Base-by-base conservation (phyloP, 2,113 vertebrate species). In the Alligator mississippiensis region DNA sequence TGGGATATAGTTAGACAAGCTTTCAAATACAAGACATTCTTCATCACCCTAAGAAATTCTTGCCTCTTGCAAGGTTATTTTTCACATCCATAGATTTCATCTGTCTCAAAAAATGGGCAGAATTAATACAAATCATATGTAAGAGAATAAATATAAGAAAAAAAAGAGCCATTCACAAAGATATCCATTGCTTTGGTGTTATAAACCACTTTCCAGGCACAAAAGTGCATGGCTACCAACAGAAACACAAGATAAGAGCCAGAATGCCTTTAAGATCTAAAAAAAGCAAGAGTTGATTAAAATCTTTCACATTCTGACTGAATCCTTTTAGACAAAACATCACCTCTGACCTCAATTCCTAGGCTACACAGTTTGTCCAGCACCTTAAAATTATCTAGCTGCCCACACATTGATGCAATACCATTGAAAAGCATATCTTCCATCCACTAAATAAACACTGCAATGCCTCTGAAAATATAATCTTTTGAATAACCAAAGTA, bases 61-160 rank as follows among this genome's bases (percentile, higher is more conserved):
- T 72, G 68, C 47, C 47, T 47, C 47, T 47, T 47, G 47, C 47
- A 47, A 47, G 30, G 3, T 12, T 10, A 22, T 74, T 78, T 15
- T 9, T 1, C 0, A 18, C 27, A 10, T 38, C 6, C 19, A 30
- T 0, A 1, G 72, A 58, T 54, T 21, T 6, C 60, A 66, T 0
- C 4, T 59, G 82, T 81, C 16, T 14, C 27, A 28, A 85, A 27
- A 70, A 38, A 85, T 85, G 78, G 19, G 57, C 16, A 80, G 72
- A 82, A 27, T 38, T 82, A 75, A 13, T 83, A 58, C 4, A 62
- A 12, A 19, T 76, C 30, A 75, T 87, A 68, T 30, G 55, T 0
- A 10, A n/a, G 30, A 30, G 16, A 75, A 17, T 47, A 13, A 15
- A 47, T 8, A 47, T 47, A 47, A 47, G 47, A 47, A 47, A 38